phyloP scores from a whole-genome alignment of 2,888 invertebrate species.

The Hyles lineata region DNA sequence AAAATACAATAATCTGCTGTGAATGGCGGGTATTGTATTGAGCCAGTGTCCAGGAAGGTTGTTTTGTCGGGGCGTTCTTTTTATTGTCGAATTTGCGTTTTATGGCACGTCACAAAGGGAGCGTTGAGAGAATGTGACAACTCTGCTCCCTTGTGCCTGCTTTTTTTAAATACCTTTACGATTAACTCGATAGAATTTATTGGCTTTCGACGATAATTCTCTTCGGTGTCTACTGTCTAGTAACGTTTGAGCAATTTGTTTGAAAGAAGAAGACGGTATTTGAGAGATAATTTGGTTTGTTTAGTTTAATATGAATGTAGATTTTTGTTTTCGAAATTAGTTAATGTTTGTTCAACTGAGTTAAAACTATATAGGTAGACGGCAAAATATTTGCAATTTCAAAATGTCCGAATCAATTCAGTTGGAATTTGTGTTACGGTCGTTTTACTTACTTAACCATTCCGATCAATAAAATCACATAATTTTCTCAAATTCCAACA shows the following conservation, averaged over 20 bases:
- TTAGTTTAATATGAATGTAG: no score
- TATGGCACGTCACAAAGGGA: conserved; percentile 78
- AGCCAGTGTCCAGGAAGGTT: conserved; percentile 84
- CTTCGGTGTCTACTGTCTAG: background rate
- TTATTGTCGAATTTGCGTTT: conserved; percentile 84
- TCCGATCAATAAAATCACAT: no score
- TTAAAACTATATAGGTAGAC: no score
- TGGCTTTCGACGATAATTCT: conserved; percentile 1
- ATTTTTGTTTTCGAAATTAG: no score
- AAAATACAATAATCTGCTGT: conserved; percentile 82
- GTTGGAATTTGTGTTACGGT: no score
- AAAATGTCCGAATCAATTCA: no score
- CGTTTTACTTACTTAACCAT: no score
- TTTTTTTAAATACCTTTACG: conserved; percentile 53
- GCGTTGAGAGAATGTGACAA: conserved; percentile 74
- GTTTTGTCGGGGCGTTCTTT: conserved; percentile 80
- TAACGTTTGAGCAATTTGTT: background rate
- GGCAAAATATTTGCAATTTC: no score
- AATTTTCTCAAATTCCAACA: background rate
- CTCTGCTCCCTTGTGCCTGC: conserved; percentile 65
- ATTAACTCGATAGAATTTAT: conserved; percentile 48
- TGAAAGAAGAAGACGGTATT: background rate
- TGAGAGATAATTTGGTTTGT: no score
- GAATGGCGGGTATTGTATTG: conserved; percentile 81
- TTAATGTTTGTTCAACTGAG: no score